A percentile compares a stretch with the other conserved stretches of the same genome.
Conservation (phyloP, 2,888 invertebrate genomes). For the Tetragnatha montana region DNA sequence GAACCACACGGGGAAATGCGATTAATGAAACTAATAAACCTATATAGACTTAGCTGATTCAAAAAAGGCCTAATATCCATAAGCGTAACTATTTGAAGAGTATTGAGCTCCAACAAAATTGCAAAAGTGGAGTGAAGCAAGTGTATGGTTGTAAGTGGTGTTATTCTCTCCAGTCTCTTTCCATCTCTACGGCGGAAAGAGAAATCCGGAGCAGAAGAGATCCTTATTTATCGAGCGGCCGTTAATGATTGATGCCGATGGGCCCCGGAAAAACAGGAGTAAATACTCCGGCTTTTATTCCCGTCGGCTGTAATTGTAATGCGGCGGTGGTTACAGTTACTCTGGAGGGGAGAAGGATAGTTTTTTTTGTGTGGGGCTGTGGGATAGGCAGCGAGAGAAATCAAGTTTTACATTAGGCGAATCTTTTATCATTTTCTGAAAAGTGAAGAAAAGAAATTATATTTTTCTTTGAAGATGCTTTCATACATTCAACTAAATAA, state of each 20-base stretch:
- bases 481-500: too few relatives aligned
- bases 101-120: too few relatives aligned
- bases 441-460: not conserved
- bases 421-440: not conserved
- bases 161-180: constrained; percentile 1
- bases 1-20: too few relatives aligned
- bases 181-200: constrained; percentile 4
- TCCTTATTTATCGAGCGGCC: constrained; percentile 51
- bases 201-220: constrained; percentile 40
- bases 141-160: not conserved
- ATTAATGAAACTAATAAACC: too few relatives aligned
- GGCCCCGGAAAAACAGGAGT: constrained; percentile 45
- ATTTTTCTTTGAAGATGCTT: too few relatives aligned
- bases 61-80: too few relatives aligned
- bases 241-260: constrained; percentile 69
- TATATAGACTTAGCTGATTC: too few relatives aligned
- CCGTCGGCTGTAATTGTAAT: constrained; percentile 46
- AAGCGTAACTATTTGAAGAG: too few relatives aligned
- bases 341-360: not conserved
- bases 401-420: not conserved
- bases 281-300: constrained; percentile 53
- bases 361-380: not conserved
- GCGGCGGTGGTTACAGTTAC: constrained; percentile 9
- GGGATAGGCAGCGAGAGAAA: not conserved
- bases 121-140: too few relatives aligned